Conservation (phyloP, 2,888 invertebrate species). For the Thera obeliscata region DNA sequence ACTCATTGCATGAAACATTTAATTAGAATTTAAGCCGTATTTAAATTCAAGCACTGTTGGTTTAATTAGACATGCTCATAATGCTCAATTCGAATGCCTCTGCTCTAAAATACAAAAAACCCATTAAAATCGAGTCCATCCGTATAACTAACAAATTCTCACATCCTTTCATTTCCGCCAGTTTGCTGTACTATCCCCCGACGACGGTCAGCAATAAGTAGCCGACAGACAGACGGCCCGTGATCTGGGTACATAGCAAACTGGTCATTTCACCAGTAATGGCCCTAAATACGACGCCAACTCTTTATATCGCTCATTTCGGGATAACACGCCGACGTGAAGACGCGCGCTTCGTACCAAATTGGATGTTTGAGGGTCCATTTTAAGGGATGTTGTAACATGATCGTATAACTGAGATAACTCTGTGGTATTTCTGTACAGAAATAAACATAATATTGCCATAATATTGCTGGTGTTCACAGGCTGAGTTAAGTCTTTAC, state of each 20-base stretch:
- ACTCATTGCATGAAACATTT: conserved; percentile 31
- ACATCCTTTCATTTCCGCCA: not conserved
- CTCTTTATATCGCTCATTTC: conserved; percentile 35
- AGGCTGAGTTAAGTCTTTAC: not conserved
- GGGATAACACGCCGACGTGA: conserved; percentile 28
- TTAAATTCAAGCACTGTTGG: not conserved
- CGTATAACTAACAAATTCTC: not conserved
- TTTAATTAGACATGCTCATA: conserved; percentile 1
- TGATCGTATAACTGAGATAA: conserved; percentile 18
- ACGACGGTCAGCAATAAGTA: conserved; percentile 32
- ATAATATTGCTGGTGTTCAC: not conserved
- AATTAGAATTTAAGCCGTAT: conserved; percentile 11
- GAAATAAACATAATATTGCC: conserved; percentile 3
- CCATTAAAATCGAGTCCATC: not conserved
- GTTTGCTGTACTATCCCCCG: conserved; percentile 9
- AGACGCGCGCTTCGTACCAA: conserved; percentile 31
- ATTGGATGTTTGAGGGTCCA: conserved; percentile 32
- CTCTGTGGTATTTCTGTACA: not conserved
- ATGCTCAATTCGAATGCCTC: no score
- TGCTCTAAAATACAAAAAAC: not conserved
- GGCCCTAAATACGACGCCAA: conserved; percentile 30
- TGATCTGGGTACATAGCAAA: conserved; percentile 25
- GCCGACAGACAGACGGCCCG: conserved; percentile 21
- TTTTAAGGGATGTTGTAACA: conserved; percentile 26
- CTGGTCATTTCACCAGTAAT: conserved; percentile 23